phyloP scores from a whole-genome alignment of 2,888 invertebrate species.

The Zygothrica quintamaculata region DNA sequence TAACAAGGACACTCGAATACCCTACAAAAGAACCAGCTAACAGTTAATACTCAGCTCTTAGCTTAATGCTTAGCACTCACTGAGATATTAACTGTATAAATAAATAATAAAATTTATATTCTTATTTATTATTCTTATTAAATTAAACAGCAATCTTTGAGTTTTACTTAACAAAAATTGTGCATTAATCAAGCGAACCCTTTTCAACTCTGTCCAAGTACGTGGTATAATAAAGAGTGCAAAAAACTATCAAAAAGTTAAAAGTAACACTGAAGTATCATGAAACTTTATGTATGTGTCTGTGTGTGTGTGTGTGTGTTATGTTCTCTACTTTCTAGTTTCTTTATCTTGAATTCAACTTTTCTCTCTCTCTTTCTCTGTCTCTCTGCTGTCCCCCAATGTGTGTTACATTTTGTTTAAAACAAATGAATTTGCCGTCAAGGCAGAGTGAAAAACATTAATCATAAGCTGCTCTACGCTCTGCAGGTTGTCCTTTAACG shows the following conservation, averaged over 20 bases:
- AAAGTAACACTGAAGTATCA: constrained; percentile 18
- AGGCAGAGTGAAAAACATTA: constrained; percentile 74
- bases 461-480: constrained; percentile 71
- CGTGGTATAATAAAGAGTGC: constrained; percentile 20
- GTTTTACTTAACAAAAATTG: no score
- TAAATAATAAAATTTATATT: no score
- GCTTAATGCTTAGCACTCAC: no score
- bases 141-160: no score
- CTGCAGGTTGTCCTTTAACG: constrained; percentile 54
- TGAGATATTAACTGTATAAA: no score
- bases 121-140: no score
- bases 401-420: constrained; percentile 65
- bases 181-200: constrained; percentile 10
- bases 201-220: neutral
- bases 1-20: constrained; percentile 7
- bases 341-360: neutral
- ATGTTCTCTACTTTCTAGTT: neutral
- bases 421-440: constrained; percentile 73
- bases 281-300: constrained; percentile 8
- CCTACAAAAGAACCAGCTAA: no score
- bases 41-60: no score
- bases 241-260: constrained; percentile 4
- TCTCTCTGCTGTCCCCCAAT: constrained; percentile 5
- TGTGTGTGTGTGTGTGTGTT: constrained; percentile 1
- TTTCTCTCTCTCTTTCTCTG: neutral